phyloP scores from a whole-genome alignment of 2,888 invertebrate genomes.

The Microdon myrmicae region DNA sequence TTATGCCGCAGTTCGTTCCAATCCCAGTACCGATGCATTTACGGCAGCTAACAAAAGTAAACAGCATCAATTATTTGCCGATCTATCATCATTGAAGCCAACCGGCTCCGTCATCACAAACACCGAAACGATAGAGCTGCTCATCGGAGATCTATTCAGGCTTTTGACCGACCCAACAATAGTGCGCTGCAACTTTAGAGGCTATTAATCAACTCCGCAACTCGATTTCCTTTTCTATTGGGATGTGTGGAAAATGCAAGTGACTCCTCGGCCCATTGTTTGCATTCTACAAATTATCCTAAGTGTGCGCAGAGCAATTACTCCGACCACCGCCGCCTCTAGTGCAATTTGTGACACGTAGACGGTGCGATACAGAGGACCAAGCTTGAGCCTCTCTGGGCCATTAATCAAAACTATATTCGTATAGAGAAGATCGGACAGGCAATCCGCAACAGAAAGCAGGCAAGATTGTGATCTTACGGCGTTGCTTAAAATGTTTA shows the following conservation, averaged over 20 bases:
- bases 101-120: constrained; percentile 15
- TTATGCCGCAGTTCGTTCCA: constrained; percentile 23
- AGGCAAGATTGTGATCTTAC: constrained; percentile 34
- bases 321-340: constrained; percentile 30
- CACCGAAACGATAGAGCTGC: constrained; percentile 7
- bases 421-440: too few species aligned
- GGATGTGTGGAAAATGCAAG: constrained; percentile 33
- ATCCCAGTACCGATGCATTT: constrained; percentile 31
- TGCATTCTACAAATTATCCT: constrained; percentile 49
- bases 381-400: constrained; percentile 35
- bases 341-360: constrained; percentile 9
- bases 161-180: constrained; percentile 34
- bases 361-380: neutral
- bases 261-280: constrained; percentile 45
- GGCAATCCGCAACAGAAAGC: too few species aligned
- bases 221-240: constrained; percentile 34
- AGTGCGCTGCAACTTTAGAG: constrained; percentile 31
- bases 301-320: constrained; percentile 38
- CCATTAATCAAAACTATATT: constrained; percentile 48
- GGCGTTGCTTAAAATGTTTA: constrained; percentile 28
- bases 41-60: constrained; percentile 44
- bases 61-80: constrained; percentile 47
- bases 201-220: constrained; percentile 46
- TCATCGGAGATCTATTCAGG: constrained; percentile 26
- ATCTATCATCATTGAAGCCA: constrained; percentile 45